Base-by-base conservation (phyloP, 1,140 invertebrate species). In the Anastrepha ludens region DNA sequence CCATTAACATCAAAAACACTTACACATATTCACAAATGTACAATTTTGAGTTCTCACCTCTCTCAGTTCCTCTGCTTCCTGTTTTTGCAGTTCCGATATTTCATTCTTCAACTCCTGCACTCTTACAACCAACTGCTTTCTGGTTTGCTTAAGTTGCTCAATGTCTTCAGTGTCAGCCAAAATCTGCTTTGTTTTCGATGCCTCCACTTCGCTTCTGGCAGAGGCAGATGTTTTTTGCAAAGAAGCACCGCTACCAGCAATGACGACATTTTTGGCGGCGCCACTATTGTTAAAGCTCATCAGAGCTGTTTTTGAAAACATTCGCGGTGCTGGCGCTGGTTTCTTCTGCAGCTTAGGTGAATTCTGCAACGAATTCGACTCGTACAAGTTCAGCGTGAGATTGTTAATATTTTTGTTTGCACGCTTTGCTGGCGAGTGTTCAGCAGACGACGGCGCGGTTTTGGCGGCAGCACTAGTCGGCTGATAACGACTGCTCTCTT, bases 51-150 rank as follows among this genome's bases (percentile, higher is more conserved):
- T 55, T 29, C 62, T 86, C 39, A 97, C 94, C 94, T 94, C 95
- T 90, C 91, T 93, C 93, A 96, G 96, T 85, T 94, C 91, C 90
- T 95, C 94, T 50, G 94, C 93, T 92, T 97, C 96, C 89, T 93
- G 94, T 85, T 93, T 93, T 90, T 94, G 95, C 15, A 95, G 90
- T 47, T 94, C 93, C 17, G 93, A 91, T 17, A 95, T 94, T 93
- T 97, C 96, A 89, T 94, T 92, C 90, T 94, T 94, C 85, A 97
- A 92, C 86, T 95, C 62, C 39, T 86, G 67, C 15, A 88, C 59
- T 9, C 67, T 39, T 2, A 50, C 6, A 50, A 88, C 44, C 1
- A 87, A 6, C 2, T 86, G 78, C 9, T 81, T 87, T 20, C 87
- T 67, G 8, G 60, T 78, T 65, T 65, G 39, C 55, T 88, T 89